These are phyloP conservation scores for Hyles vespertilio DNA, from an alignment of 1,140 invertebrate genomes.

Conservation along the genomic window DNA sequence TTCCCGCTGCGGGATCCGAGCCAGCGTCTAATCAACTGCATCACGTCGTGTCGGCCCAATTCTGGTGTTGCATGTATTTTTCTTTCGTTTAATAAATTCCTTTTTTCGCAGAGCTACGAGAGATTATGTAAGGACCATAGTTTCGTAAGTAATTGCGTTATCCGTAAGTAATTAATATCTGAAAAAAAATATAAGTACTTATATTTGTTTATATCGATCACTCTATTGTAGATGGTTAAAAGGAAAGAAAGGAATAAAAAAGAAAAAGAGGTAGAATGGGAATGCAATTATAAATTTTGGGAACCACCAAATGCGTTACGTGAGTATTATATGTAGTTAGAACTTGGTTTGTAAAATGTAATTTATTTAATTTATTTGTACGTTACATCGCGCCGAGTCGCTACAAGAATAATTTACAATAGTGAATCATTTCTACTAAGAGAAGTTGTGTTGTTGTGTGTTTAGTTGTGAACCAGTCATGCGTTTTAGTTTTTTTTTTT, in stretches of 20 bases:
- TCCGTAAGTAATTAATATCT: no score
- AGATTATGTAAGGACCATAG: constrained; percentile 31
- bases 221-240: constrained; percentile 45
- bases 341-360: no score
- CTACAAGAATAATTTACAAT: constrained; percentile 1
- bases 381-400: not conserved
- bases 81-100: constrained; percentile 1
- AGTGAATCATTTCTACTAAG: not conserved
- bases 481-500: no score
- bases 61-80: not conserved
- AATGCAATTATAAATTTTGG: constrained; percentile 65
- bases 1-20: no score
- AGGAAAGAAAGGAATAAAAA: constrained; percentile 55
- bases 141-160: constrained; percentile 40
- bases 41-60: no score
- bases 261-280: constrained; percentile 42
- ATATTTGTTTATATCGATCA: not conserved
- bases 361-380: no score
- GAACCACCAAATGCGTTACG: constrained; percentile 59
- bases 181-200: no score
- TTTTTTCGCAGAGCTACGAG: constrained; percentile 47
- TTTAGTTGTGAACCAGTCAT: no score
- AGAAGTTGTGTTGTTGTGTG: no score
- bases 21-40: no score
- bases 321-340: constrained; percentile 25